Base-by-base conservation (phyloP, 2,797 vertebrate species). In the Acridotheres tristis region DNA sequence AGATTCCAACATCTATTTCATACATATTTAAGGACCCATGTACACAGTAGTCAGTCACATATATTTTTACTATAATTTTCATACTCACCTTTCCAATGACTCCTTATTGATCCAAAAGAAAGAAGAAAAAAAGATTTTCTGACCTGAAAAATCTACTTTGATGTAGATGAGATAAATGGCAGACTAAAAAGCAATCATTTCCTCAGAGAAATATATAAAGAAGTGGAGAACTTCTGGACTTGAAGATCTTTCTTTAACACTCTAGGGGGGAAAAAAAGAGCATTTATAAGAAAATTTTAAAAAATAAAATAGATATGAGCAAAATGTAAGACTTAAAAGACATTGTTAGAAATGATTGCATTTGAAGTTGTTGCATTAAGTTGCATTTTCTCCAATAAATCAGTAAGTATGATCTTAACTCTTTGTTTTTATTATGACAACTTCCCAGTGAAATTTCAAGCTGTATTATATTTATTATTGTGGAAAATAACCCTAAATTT, bases 111-210 rank as follows among this genome's bases (percentile, higher is more conserved):
- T 96, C 81, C 67, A 38, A 43, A 78, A 85, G 76, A 82, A 66
- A 67, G 11, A 16, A 53, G 29, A 18, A 12, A 30, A 53, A 53
- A 30, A 53, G 29, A 30, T 53, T 36, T 34, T 69, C 77, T 82
- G 82, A 88, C 66, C 88, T 93, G 88, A 85, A 94, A 94, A 97
- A 96, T 90, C 57, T 59, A 54, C 53, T 87, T 89, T 78, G n/a
- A 6, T 53, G 53, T 53, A 78, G 67, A 71, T 79, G 57, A 90
- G 63, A 88, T 66, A 66, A 93, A 84, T 89, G 23, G 90, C 54
- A 93, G 88, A 93, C 87, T 88, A 78, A 92, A 90, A 96, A 94
- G 50, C 11, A 91, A 7, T 89, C 16, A 61, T 75, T 93, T 97
- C 42, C 67, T 92, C 47, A 34, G 77, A 89, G 34, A 85, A 85